Evolutionary conservation across 1,140 invertebrate species (phyloP), one percentile per base, ranked within the genome.

Genomic region (Glomeris maerens): DNA sequence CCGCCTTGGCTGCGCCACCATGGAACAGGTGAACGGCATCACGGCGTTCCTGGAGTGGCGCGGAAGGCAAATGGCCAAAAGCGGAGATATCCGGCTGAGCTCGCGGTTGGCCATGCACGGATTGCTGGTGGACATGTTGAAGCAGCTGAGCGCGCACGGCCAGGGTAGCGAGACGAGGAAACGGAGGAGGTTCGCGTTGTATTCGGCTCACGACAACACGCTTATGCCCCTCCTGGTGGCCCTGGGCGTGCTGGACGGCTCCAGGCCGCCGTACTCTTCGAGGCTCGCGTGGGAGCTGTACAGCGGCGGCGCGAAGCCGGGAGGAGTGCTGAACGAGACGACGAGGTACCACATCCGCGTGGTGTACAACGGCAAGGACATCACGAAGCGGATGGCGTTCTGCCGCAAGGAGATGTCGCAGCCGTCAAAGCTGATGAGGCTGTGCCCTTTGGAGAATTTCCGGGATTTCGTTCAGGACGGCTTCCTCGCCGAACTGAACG

Each of bases 141-240:
- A 80, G 50, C 79, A 85, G 54, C 77, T 91, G 5, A 75, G 78
- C 21, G 75, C 77, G 1, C 62, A 85, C 5, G 79, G 85, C 60
- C 74, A 78, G 0, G 84, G 81, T 57, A 76, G 79, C 13, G 80
- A 86, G 59, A 84, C 81, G 77, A 77, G 82, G 52, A 77, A 76
- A 4, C 70, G 73, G 26, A 76, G 80, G 54, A 82, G 81, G 60
- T 75, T 93, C 49, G 78, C 89, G 4, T 55, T 93, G 0, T 95
- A 90, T 63, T 92, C 88, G 0, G 89, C 86, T 0, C 91, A 95
- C 61, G 89, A 93, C 63, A 82, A 83, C 58, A 92, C 89, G 0
- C 57, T 93, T 21, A 83, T 88, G 57, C 84, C 86, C 57, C 65
- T 95, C 2, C 75, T 82, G 2, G 73, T 80, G 3, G 82, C 85